Evolutionary conservation across 1,140 invertebrate genomes (phyloP).

Genomic region (Lamellibrachia luymesi): DNA sequence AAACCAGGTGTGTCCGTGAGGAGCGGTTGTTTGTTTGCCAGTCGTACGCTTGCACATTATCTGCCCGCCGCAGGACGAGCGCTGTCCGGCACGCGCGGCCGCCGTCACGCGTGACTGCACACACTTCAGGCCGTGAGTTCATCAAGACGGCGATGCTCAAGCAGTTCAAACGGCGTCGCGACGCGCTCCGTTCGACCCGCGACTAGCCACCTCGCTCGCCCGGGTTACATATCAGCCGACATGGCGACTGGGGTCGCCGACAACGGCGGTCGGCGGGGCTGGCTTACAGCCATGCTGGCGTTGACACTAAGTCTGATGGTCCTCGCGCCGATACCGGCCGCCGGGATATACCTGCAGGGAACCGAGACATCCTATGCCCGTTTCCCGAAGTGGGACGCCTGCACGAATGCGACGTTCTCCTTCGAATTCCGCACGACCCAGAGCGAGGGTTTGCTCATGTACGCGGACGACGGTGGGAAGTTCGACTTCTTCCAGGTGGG

Average conservation of each 20-base stretch:
- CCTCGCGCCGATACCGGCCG: background rate
- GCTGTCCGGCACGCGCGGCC: background rate
- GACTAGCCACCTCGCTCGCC: background rate
- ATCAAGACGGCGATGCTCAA: background rate
- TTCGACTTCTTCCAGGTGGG: constrained; percentile 40
- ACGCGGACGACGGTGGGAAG: constrained; percentile 47
- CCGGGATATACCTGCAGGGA: constrained; percentile 17
- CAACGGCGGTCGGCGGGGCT: background rate
- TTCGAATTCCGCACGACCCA: constrained; percentile 48
- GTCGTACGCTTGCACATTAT: background rate
- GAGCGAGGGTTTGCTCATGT: constrained; percentile 41
- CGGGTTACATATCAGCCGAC: background rate
- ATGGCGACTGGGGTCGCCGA: background rate
- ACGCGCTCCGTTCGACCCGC: background rate
- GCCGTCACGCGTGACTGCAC: background rate
- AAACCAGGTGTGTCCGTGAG: background rate
- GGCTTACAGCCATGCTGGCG: background rate
- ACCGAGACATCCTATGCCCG: constrained; percentile 35
- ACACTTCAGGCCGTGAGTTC: background rate
- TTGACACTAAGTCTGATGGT: background rate
- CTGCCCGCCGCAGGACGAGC: background rate
- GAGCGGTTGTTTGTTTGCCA: background rate
- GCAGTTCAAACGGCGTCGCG: background rate
- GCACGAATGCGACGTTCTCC: constrained; percentile 44
- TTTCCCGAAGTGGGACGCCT: constrained; percentile 51